Evolutionary conservation across 2,113 vertebrate genomes (phyloP), one percentile per base, ranked within the genome.

Genomic region (Sorex araneus): DNA sequence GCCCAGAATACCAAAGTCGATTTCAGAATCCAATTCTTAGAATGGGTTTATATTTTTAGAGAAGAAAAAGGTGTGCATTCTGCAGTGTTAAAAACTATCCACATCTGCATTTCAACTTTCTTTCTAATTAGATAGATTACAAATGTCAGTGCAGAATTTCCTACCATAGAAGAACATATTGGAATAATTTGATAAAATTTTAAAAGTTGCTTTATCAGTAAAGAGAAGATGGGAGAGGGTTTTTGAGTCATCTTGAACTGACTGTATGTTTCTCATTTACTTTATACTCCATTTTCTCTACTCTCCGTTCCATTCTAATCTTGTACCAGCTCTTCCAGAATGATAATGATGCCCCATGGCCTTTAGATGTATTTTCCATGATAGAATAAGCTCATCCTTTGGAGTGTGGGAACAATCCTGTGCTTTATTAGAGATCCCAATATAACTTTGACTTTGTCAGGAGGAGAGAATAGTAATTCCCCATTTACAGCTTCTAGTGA

Each of bases 71-170:
- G 84, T 95, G 87, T 91, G 70, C 23, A 87, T 90, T 64, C 66
- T 91, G 71, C 90, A 73, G 90, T 91, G 87, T 76, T 21, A 84
- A 95, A 95, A 91, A 57, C 94, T 94, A 67, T 91, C 70, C 43
- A 60, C 81, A 93, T 97, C 95, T 95, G 89, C 71, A 92, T 95
- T 90, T 64, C 66, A 80, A 57, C 91, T 95, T 96, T 94, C 60
- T 73, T 95, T 96, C 93, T 95, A 96, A 96, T 96, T 96, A 95
- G 94, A 84, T 64, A 47, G 45, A 21, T 84, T 89, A 18, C 84
- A 90, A 84, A 95, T 75, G 96, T 97, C 96, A 88, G 95, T 96
- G 92, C 74, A 92, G 81, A 95, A 93, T 97, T 97, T 95, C 93
- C 84, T 87, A 91, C 78, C 57, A 67, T 57, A 50, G 19, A 89